These are phyloP conservation scores for Cuculus canorus DNA, from an alignment of 2,797 vertebrate genomes.

Conservation along the genomic window DNA sequence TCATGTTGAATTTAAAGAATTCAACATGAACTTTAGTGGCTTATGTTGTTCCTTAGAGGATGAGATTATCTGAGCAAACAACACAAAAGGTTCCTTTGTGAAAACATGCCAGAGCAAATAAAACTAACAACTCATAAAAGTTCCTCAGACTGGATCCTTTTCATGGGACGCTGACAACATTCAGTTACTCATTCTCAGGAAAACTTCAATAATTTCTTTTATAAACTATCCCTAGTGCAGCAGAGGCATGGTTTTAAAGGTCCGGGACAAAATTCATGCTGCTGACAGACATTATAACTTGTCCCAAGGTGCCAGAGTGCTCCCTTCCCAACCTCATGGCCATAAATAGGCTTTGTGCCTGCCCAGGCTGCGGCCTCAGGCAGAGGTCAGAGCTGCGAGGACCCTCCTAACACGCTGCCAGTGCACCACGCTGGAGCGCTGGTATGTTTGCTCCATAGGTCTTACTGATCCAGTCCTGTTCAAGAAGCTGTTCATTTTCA, in stretches of 20 bases:
- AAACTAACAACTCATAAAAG: slow-evolving; percentile 2
- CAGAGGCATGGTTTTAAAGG: neutral
- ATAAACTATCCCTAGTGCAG: neutral
- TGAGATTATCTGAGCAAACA: neutral
- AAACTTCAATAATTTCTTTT: slow-evolving; percentile 16
- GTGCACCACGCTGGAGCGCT: neutral
- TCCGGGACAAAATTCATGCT: neutral
- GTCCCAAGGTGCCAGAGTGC: neutral
- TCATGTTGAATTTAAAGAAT: no score
- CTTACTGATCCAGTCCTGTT: neutral
- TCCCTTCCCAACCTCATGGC: neutral
- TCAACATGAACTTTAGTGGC: neutral
- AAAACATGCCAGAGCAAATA: slow-evolving; percentile 30
- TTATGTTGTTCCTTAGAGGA: neutral
- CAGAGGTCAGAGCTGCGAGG: neutral
- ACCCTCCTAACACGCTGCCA: neutral
- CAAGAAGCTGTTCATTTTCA: neutral
- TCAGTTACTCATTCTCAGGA: neutral
- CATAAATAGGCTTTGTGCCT: neutral
- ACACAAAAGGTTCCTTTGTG: neutral
- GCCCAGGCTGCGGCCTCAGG: neutral
- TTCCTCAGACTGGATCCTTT: neutral
- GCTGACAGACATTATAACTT: slow-evolving; percentile 7
- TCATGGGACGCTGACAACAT: neutral
- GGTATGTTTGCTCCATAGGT: accelerated